phyloP scores from a whole-genome alignment of 2,113 vertebrate species.

The Vidua chalybeata region DNA sequence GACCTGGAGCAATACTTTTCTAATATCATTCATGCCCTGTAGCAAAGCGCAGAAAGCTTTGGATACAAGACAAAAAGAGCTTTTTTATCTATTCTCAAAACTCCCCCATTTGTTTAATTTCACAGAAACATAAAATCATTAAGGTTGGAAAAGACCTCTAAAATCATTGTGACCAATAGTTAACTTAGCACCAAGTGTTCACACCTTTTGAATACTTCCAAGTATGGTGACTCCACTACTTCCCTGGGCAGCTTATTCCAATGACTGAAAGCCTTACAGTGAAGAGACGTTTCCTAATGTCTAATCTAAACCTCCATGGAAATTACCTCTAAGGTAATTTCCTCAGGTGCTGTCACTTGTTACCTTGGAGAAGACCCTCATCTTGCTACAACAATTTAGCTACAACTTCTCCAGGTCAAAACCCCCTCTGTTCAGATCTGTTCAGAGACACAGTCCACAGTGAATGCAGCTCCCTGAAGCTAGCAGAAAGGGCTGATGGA shows the following conservation, averaged over 20 bases:
- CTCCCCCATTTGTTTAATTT: not conserved
- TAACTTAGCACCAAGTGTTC: not conserved
- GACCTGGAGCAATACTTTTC: not conserved
- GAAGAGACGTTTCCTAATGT: not conserved
- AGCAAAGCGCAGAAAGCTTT: not conserved
- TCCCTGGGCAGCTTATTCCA: not conserved
- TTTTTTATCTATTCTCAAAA: not conserved
- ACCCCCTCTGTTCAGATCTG: not conserved
- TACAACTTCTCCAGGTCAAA: not conserved
- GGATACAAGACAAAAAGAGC: not conserved
- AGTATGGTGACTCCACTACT: not conserved
- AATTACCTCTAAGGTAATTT: not conserved
- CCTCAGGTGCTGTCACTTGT: not conserved
- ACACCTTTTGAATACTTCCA: not conserved
- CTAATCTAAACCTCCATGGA: not conserved
- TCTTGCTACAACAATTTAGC: not conserved
- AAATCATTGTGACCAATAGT: not conserved
- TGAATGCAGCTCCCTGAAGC: not conserved
- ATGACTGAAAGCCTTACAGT: not conserved
- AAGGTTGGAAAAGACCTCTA: not conserved
- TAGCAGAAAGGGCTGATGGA: not conserved
- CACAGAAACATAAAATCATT: not conserved
- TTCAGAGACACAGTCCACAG: not conserved
- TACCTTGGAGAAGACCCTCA: not conserved
- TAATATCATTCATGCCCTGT: not conserved